A percentile compares a stretch with the other conserved stretches of the same genome.
Evolutionary conservation across 2,113 vertebrate genomes (phyloP).

Genomic region (Zosterops pallidus): DNA sequence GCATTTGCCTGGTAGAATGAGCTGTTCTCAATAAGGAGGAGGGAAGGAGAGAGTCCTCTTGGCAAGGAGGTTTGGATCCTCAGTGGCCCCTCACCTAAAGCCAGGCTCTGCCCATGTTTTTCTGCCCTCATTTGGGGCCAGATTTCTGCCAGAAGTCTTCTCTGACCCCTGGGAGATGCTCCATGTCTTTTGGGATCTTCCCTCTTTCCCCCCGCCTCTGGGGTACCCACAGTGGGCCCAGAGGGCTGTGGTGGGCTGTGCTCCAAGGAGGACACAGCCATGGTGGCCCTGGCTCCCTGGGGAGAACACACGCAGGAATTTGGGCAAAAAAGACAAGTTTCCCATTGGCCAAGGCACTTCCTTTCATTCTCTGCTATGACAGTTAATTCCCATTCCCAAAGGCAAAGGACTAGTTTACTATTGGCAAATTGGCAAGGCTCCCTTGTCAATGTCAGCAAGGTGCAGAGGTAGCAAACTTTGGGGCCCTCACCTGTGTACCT

Average conservation of each 20-base stretch:
- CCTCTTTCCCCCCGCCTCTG: not conserved
- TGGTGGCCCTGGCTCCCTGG: accelerated
- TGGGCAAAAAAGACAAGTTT: not conserved
- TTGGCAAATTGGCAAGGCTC: not conserved
- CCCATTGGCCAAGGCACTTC: not conserved
- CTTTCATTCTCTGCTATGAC: too few species aligned
- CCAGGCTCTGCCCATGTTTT: not conserved
- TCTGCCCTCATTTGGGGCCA: not conserved
- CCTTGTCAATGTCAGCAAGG: not conserved
- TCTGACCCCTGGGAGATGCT: not conserved
- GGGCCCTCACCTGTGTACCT: not conserved
- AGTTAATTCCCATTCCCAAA: too few species aligned
- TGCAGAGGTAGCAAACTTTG: not conserved
- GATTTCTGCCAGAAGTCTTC: not conserved
- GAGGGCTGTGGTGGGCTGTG: accelerated
- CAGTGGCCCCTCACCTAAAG: not conserved
- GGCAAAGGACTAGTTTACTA: not conserved
- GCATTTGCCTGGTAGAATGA: not conserved
- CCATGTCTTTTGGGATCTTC: not conserved
- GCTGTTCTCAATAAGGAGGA: not conserved
- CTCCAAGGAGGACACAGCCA: not conserved
- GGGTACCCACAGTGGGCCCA: not conserved
- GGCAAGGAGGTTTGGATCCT: not conserved
- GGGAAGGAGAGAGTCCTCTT: not conserved
- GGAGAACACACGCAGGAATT: accelerated